These are phyloP conservation scores for Siniperca knerii DNA, from an alignment of 2,113 vertebrate species.

Conservation along the genomic window DNA sequence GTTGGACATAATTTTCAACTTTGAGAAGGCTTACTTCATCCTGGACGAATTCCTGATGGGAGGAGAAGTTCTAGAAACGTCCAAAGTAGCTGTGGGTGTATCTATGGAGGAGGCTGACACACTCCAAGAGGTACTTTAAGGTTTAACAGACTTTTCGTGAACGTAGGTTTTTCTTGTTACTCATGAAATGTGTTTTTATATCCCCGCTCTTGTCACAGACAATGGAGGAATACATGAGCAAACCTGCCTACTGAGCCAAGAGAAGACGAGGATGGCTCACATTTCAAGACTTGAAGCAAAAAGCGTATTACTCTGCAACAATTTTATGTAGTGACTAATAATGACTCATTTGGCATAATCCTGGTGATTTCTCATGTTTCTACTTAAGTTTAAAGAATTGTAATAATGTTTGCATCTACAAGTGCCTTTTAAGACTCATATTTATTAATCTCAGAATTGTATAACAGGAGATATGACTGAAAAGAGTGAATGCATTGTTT, in stretches of 20 bases:
- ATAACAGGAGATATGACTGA: background rate
- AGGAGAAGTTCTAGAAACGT: conserved; percentile 94
- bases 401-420: conserved; percentile 7
- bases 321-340: background rate
- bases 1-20: conserved; percentile 97
- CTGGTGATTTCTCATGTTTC: background rate
- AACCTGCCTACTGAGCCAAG: conserved; percentile 86
- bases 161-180: background rate
- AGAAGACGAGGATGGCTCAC: background rate
- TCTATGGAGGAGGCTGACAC: conserved; percentile 91
- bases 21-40: conserved; percentile 97
- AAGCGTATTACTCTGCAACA: background rate
- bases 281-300: conserved; percentile 8
- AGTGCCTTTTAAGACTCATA: conserved; percentile 40
- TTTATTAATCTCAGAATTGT: conserved; percentile 38
- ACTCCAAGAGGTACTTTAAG: conserved; percentile 91
- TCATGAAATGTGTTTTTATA: background rate
- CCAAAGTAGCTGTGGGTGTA: conserved; percentile 86
- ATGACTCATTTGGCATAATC: background rate
- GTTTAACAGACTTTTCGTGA: background rate
- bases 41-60: conserved; percentile 95
- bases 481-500: background rate
- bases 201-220: conserved; percentile 85
- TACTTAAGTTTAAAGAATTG: background rate
- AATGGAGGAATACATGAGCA: conserved; percentile 95